These are phyloP conservation scores for Patiria miniata DNA, from an alignment of 35 echinoderm and acorn worm genomes.

Conservation along the genomic window DNA sequence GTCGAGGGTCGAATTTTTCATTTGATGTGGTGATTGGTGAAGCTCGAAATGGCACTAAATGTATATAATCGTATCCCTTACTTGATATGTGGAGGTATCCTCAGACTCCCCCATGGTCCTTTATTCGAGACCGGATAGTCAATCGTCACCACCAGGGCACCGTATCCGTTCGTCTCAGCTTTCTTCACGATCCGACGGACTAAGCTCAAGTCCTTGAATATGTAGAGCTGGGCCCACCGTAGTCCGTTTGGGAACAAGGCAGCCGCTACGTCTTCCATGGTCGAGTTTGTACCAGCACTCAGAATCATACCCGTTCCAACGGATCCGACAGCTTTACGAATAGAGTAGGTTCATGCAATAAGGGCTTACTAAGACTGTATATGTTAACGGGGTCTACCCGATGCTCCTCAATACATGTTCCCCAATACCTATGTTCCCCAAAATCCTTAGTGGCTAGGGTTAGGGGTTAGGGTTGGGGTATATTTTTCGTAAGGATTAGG, in stretches of 20 bases:
- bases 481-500: too few relatives aligned
- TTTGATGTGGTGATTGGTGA: too few relatives aligned
- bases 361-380: too few relatives aligned
- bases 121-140: slow-evolving; percentile 67
- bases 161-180: slow-evolving; percentile 75
- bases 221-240: slow-evolving; percentile 78
- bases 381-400: too few relatives aligned
- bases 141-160: slow-evolving; percentile 75
- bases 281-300: slow-evolving; percentile 67
- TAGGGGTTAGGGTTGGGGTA: too few relatives aligned
- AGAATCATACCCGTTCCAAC: slow-evolving; percentile 69
- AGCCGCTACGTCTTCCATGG: slow-evolving; percentile 76
- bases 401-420: too few relatives aligned
- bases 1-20: too few relatives aligned
- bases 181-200: slow-evolving; percentile 52
- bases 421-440: too few relatives aligned
- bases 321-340: slow-evolving; percentile 68
- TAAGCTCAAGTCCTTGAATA: slow-evolving; percentile 58
- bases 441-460: too few relatives aligned
- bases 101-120: not conserved
- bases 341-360: too few relatives aligned
- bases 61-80: too few relatives aligned
- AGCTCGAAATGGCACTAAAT: too few relatives aligned
- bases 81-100: not conserved
- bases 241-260: slow-evolving; percentile 64